phyloP scores from a whole-genome alignment of 2,888 invertebrate genomes.

The Erpobdella octoculata region DNA sequence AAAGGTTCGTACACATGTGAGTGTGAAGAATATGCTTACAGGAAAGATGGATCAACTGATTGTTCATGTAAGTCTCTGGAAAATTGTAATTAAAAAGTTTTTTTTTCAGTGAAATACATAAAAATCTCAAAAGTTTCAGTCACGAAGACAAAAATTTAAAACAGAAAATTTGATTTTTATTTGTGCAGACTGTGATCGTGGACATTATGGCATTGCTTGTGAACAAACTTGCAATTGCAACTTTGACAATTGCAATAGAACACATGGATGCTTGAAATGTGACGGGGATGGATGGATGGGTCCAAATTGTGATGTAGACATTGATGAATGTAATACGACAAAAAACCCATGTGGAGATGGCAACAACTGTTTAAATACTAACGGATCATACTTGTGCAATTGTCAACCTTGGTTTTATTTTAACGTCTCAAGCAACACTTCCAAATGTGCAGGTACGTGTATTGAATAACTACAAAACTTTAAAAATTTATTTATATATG shows the following conservation, averaged over 20 bases:
- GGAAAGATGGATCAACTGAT: too few relatives aligned
- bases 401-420: conserved; percentile 14
- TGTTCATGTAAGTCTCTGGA: too few relatives aligned
- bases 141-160: too few relatives aligned
- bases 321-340: conserved; percentile 22
- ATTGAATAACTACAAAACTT: too few relatives aligned
- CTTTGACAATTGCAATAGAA: background rate
- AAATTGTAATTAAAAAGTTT: too few relatives aligned
- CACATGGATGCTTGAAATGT: conserved; percentile 20
- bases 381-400: conserved; percentile 20
- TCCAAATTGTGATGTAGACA: conserved; percentile 12
- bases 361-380: conserved; percentile 25
- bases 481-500: too few relatives aligned
- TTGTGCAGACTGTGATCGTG: conserved; percentile 22
- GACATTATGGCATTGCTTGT: conserved; percentile 23
- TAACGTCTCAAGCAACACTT: background rate
- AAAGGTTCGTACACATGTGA: too few relatives aligned
- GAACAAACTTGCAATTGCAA: conserved; percentile 12
- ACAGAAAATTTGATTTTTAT: too few relatives aligned
- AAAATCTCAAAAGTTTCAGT: too few relatives aligned
- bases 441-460: background rate
- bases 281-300: conserved; percentile 10
- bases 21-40: too few relatives aligned
- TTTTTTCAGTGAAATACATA: too few relatives aligned
- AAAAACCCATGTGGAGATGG: background rate